Evolutionary conservation across 1,140 invertebrate genomes (phyloP), one percentile per base, ranked within the genome.

Genomic region (Dendrolimus kikuchii): DNA sequence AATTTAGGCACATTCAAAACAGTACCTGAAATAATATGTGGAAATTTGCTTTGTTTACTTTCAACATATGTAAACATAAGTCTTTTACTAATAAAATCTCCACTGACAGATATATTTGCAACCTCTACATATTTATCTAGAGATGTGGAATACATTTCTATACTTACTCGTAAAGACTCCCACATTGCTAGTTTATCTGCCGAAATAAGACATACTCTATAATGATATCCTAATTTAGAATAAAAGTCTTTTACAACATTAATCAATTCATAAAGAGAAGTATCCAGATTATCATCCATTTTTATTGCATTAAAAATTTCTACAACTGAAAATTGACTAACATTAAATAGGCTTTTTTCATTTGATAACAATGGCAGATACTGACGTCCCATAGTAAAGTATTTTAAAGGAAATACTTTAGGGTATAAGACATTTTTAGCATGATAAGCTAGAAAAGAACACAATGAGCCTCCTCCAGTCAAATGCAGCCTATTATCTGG

Each of bases 21-120:
- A 43, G 89, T 91, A 40, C 92, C 92, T 7, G 89, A 88, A 63
- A 94, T 81, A 37, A 92, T 66, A 55, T 88, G 85, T 42, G 91
- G 87, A 77, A 89, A 93, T 5, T 86, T 71, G 43, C 58, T 67
- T 51, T 87, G 70, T 42, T 88, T 88, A 2, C 88, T 66, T 46
- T 89, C 88, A 47, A 76, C 73, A 66, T 90, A 91, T 47, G 77
- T 89, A 49, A 92, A 90, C 60, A 92, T 74, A 36, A 94, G 77
- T 50, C 93, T 87, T 74, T 93, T 93, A 68, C 91, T 92, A 10
- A 93, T 88, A 68, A 90, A 94, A 60, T 90, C 87, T 40, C 89
- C 90, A 70, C 88, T 90, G 7, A 90, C 50, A 2, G 91, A 92
- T 45, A 94, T 51, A 83, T 91, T 83, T 5, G 90, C 92, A 54